Conservation (phyloP, 2,888 invertebrate genomes). For the Mycalesis mineus region DNA sequence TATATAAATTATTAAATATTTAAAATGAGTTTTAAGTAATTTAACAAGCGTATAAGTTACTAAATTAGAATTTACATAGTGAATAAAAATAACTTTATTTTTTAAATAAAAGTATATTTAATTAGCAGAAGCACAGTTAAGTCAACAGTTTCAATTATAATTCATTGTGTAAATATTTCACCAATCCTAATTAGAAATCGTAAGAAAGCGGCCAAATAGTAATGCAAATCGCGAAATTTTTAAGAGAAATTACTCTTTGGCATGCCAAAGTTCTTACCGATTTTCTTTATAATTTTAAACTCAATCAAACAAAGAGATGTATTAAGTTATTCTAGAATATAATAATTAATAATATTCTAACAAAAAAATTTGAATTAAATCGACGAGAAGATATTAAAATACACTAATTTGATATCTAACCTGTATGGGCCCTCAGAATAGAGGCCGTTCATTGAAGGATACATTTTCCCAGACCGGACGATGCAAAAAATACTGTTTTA, state of each 20-base stretch:
- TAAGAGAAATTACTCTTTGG: conserved; percentile 1
- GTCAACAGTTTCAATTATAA: neutral
- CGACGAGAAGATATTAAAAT: neutral
- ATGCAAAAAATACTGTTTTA: conserved; percentile 38
- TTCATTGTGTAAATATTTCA: neutral
- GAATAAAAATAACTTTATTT: no score
- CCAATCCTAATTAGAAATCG: conserved; percentile 6
- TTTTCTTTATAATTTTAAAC: neutral
- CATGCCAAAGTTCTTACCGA: neutral
- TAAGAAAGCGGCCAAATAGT: conserved; percentile 7
- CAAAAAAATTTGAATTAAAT: neutral
- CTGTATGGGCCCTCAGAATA: conserved; percentile 66
- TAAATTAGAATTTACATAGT: no score
- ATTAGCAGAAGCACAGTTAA: no score
- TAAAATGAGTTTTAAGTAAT: no score
- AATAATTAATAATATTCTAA: neutral
- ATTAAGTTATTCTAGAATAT: neutral
- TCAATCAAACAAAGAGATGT: neutral
- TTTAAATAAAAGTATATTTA: no score
- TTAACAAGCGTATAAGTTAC: no score
- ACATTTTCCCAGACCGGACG: conserved; percentile 51
- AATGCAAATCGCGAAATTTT: conserved; percentile 14
- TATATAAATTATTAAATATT: no score
- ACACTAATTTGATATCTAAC: conserved; percentile 57
- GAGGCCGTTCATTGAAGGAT: conserved; percentile 64